Percentiles rank a stretch among this genome's conserved stretches.
Evolutionary conservation across 2,113 vertebrate species (phyloP).

Genomic region (Phylloscopus trochilus): DNA sequence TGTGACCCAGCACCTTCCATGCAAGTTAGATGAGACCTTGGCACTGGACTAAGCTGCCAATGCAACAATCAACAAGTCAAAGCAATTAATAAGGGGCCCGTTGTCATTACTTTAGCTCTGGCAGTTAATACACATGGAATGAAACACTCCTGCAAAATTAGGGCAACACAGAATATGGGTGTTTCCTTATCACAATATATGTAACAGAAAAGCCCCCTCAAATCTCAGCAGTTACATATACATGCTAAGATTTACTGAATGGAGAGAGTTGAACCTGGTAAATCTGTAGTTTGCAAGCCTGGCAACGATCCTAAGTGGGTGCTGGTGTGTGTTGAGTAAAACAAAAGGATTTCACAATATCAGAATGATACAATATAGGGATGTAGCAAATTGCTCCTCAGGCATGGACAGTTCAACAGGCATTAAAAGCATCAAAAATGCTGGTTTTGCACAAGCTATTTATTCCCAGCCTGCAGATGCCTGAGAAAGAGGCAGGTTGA

Average conservation of each 20-base stretch:
- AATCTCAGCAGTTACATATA: background rate
- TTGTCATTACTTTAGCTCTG: background rate
- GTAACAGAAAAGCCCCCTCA: background rate
- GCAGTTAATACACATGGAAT: background rate
- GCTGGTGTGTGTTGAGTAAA: background rate
- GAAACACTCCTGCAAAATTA: background rate
- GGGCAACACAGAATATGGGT: background rate
- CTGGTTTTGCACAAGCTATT: constrained; percentile 2
- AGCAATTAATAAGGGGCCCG: background rate
- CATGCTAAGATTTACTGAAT: background rate
- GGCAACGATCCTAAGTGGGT: background rate
- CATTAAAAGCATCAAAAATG: background rate
- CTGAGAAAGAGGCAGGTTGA: background rate
- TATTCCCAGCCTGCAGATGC: background rate
- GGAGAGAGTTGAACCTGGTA: constrained; percentile 35
- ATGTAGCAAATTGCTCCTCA: background rate
- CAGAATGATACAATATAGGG: background rate
- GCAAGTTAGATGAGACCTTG: background rate
- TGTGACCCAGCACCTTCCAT: background rate
- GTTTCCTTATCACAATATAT: background rate
- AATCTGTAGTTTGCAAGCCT: constrained; percentile 15
- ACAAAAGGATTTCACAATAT: background rate
- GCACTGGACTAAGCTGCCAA: background rate
- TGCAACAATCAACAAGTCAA: background rate
- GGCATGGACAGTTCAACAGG: background rate